These are phyloP conservation scores for Agrochola litura DNA, from an alignment of 2,888 invertebrate genomes.

Conservation along the genomic window DNA sequence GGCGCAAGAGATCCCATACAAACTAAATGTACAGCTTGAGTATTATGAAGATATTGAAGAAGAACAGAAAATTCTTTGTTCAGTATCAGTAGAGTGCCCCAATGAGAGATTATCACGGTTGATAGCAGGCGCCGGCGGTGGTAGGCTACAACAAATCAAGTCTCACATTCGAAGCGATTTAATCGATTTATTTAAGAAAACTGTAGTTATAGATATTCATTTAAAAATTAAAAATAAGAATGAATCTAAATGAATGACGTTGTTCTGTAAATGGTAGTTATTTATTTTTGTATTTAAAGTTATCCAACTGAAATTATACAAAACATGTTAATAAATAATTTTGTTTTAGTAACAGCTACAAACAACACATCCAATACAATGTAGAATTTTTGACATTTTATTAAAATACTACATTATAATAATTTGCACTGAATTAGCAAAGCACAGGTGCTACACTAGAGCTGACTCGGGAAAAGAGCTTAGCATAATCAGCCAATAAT, in stretches of 20 bases:
- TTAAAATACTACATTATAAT: not conserved
- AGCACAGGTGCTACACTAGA: not conserved
- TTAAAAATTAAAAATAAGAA: conserved; percentile 76
- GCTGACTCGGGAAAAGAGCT: not conserved
- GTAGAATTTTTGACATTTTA: not conserved
- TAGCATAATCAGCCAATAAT: too few species aligned
- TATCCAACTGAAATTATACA: conserved; percentile 10
- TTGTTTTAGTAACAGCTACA: conserved; percentile 12
- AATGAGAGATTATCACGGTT: conserved; percentile 91
- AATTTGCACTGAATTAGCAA: not conserved
- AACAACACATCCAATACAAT: not conserved
- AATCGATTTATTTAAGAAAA: conserved; percentile 92
- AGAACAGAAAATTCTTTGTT: conserved; percentile 84
- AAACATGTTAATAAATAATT: not conserved
- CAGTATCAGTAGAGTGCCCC: conserved; percentile 92
- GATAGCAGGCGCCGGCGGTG: conserved; percentile 93
- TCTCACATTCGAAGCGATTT: conserved; percentile 92
- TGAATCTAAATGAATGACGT: conserved; percentile 49
- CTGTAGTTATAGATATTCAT: conserved; percentile 84
- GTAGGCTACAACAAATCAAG: conserved; percentile 93
- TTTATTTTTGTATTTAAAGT: conserved; percentile 22
- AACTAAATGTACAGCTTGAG: conserved; percentile 92
- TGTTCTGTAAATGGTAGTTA: conserved; percentile 1
- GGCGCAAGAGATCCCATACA: conserved; percentile 96
- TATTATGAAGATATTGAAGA: conserved; percentile 91